These are phyloP conservation scores for Sycophaga agraensis DNA, from an alignment of 1,140 invertebrate species.

Conservation along the genomic window DNA sequence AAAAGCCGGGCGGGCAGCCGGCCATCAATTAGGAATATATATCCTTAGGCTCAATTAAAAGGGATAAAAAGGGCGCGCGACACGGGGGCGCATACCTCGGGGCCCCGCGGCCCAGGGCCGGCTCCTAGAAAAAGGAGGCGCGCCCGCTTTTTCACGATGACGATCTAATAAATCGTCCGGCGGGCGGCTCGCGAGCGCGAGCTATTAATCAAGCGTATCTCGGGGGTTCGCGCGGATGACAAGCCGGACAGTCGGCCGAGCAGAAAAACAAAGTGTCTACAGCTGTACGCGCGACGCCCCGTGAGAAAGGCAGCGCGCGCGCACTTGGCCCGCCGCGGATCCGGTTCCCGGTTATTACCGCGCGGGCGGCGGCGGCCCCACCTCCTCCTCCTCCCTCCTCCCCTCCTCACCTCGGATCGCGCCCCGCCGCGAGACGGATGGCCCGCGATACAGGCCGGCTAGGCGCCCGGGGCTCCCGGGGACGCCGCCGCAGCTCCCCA, in stretches of 20 bases:
- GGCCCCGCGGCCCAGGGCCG: neutral
- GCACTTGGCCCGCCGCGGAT: too few species aligned
- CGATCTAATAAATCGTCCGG: constrained; percentile 40
- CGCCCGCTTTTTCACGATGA: constrained; percentile 27
- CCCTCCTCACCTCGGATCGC: neutral
- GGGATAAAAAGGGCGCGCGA: constrained; percentile 8
- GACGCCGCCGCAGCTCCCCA: constrained; percentile 24
- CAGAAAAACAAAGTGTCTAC: neutral
- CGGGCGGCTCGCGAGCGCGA: constrained; percentile 33
- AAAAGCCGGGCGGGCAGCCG: too few species aligned
- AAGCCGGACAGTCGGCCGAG: neutral
- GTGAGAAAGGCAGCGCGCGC: too few species aligned
- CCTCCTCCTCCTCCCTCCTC: neutral
- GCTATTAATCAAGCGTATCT: constrained; percentile 45
- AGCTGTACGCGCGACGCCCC: neutral
- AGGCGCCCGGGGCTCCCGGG: neutral
- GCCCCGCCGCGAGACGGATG: neutral
- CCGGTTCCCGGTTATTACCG: too few species aligned
- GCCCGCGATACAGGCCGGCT: too few species aligned
- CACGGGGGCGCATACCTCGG: constrained; percentile 21
- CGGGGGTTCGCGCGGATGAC: constrained; percentile 27
- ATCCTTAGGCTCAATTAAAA: constrained; percentile 23
- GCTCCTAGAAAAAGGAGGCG: constrained; percentile 19
- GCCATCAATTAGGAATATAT: too few species aligned
- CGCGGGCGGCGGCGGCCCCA: too few species aligned